phyloP scores from a whole-genome alignment of 1,140 invertebrate genomes.

The Coptotermes formosanus region DNA sequence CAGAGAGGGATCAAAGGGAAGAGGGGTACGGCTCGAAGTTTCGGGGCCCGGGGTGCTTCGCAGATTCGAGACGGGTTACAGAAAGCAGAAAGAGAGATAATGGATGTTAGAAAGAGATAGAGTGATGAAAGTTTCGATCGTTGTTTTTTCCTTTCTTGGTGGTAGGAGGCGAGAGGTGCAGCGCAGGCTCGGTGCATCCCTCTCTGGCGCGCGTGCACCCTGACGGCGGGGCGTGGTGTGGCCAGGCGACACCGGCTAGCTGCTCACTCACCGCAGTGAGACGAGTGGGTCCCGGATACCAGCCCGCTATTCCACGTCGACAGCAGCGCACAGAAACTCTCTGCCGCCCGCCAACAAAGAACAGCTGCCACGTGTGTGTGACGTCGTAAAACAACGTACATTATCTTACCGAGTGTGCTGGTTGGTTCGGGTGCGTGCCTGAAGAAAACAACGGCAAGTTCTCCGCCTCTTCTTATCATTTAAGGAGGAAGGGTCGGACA shows the following conservation, averaged over 20 bases:
- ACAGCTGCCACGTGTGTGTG: neutral
- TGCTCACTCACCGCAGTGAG: neutral
- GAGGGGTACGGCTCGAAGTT: no score
- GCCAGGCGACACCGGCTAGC: neutral
- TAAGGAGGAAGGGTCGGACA: no score
- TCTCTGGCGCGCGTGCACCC: neutral
- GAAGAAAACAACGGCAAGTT: no score
- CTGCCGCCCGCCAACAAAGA: no score
- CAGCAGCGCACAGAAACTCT: neutral
- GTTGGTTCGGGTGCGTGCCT: no score
- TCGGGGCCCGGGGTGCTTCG: no score
- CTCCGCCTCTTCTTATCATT: no score
- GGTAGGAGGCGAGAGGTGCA: neutral
- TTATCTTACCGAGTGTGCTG: no score
- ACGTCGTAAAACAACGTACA: neutral
- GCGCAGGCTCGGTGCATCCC: neutral
- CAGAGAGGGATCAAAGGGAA: no score
- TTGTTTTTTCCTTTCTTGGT: neutral
- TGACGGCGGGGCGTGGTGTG: neutral
- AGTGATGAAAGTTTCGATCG: conserved; percentile 12
- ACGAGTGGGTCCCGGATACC: neutral
- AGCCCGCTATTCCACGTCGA: neutral
- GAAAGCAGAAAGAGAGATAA: neutral
- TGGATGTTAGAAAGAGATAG: neutral
- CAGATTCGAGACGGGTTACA: neutral